Base-by-base conservation (phyloP, 2,113 vertebrate species). In the Cavia aperea region DNA sequence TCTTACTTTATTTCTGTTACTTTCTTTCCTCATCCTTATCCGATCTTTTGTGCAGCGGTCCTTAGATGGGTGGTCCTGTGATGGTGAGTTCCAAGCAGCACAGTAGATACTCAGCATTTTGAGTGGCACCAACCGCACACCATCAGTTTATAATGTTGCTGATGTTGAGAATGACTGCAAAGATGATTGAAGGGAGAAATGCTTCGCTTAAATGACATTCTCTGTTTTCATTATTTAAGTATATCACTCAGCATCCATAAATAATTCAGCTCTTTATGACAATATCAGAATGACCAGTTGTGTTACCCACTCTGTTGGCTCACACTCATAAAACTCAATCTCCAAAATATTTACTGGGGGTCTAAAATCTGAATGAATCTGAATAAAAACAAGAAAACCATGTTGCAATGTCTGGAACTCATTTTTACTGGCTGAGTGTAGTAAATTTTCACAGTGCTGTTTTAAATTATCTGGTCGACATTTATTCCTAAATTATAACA, bases 401-500 rank as follows among this genome's bases (percentile, higher is more conserved):
- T 92, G 56, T 60, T 91, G 12, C 33, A 84, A 18, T 43, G 6
- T 92, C 65, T 72, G 5, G 46, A 87, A 84, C 39, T 63, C 86
- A 23, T 51, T 81, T 89, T 88, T 68, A 51, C 26, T 60, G 26
- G 58, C 39, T 82, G 92, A 51, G 13, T 65, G 14, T 46, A 39
- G 46, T 84, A 33, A 94, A 49, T 92, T 86, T 94, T 93, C 43
- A 91, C 36, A 62, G 14, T 73, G 56, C 68, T 51, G 8, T 86
- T 93, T 77, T 85, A 83, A 94, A 78, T 85, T 92, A 94, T 92
- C 66, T 93, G 84, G 56, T 90, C 7, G 7, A 26, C 81, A 95
- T 93, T 95, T 95, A 63, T 91, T 96, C 92, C 91, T 92, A 79
- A 65, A 12, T 75, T 91, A 68, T 94, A 94, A 92, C 93, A 95